Evolutionary conservation across 2,888 invertebrate genomes (phyloP).

Genomic region (Sarcophaga rosellei): DNA sequence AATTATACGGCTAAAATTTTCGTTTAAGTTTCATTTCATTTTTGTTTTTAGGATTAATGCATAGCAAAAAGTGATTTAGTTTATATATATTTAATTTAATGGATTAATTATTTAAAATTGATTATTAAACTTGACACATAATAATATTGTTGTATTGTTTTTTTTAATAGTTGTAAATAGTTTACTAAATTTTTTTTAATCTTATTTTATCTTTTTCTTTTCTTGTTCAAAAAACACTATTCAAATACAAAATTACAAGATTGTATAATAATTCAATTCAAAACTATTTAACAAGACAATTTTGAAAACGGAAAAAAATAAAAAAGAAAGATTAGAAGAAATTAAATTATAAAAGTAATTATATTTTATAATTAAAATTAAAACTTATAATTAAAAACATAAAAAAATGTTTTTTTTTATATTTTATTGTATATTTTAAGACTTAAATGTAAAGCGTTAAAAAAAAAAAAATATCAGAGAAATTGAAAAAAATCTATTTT

Average conservation of each 20-base stretch:
- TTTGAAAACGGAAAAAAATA: not conserved
- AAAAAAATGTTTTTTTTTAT: slow-evolving; percentile 26
- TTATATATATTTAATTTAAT: slow-evolving; percentile 29
- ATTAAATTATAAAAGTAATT: not conserved
- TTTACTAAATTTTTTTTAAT: slow-evolving; percentile 13
- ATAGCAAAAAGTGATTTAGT: slow-evolving; percentile 51
- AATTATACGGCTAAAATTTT: slow-evolving; percentile 57
- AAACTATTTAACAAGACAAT: slow-evolving; percentile 30
- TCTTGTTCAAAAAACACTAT: not conserved
- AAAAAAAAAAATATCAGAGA: not conserved
- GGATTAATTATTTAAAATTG: slow-evolving; percentile 48
- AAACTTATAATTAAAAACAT: slow-evolving; percentile 38
- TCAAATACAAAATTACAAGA: not conserved
- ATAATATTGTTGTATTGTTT: slow-evolving; percentile 39
- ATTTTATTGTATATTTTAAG: slow-evolving; percentile 32
- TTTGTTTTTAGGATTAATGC: slow-evolving; percentile 46
- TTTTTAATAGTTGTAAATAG: slow-evolving; percentile 19
- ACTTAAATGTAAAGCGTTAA: slow-evolving; percentile 49
- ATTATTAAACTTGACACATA: slow-evolving; percentile 58
- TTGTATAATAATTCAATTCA: slow-evolving; percentile 29
- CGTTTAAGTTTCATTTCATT: slow-evolving; percentile 5
- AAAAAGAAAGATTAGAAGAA: not conserved
- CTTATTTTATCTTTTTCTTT: not conserved
- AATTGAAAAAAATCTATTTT: too few relatives aligned
- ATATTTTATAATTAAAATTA: slow-evolving; percentile 32